Conservation (phyloP, 1,140 invertebrate genomes). For the Oreohelix idahoensis region DNA sequence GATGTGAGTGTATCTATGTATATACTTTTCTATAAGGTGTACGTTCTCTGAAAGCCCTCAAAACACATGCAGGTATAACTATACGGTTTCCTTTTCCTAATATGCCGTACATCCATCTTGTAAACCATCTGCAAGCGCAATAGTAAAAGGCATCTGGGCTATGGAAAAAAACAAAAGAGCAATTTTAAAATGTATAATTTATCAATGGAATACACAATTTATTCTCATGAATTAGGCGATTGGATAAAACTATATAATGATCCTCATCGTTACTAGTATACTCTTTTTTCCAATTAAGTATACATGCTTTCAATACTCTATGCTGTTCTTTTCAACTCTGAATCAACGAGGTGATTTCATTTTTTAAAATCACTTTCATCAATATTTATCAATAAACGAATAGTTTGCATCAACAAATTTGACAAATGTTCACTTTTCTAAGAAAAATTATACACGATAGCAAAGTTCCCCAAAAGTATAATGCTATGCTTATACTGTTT, state of each 20-base stretch:
- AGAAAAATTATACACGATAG: not conserved
- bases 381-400: not conserved
- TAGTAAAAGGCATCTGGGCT: not conserved
- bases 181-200: not conserved
- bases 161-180: not conserved
- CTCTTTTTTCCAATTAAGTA: not conserved
- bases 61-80: not conserved
- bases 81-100: not conserved
- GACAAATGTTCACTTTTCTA: not conserved
- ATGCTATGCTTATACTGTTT: too few relatives aligned
- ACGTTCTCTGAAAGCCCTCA: not conserved
- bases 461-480: too few relatives aligned
- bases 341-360: not conserved
- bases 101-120: not conserved
- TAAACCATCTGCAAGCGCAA: not conserved
- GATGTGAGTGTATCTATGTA: too few relatives aligned
- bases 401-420: constrained; percentile 3
- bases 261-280: not conserved
- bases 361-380: not conserved
- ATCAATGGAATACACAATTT: not conserved
- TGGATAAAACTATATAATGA: not conserved
- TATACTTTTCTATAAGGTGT: too few relatives aligned
- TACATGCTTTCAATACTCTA: not conserved
- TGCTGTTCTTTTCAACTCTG: not conserved
- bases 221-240: not conserved